Evolutionary conservation across 2,113 vertebrate genomes (phyloP), one percentile per base, ranked within the genome.

Genomic region (Solenodon paradoxus): DNA sequence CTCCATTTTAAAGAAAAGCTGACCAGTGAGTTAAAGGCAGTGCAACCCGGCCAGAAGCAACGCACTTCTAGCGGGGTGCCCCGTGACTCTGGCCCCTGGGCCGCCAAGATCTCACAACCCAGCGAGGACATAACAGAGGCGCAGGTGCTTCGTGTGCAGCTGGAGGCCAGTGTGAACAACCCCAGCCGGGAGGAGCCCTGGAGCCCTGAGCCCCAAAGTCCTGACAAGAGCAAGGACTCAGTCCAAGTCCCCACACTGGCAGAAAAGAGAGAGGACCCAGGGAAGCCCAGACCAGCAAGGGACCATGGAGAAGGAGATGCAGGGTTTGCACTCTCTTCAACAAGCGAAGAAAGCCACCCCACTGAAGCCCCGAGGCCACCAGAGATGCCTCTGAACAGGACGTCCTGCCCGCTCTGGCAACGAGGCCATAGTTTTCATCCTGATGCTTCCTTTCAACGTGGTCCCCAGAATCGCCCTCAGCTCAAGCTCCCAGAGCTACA

Each of bases 281-380:
- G 38, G 19, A 93, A 89, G 51, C 47, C 24, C 40, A 93, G 81
- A 45, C 17, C 9, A 15, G 49, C 42, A 64, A 83, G 82, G 7
- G 45, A 87, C 61, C 26, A 26, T 0, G 30, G 95, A 45, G 96
- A 94, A 81, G 86, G 96, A 19, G 96, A 94, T 55, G 89, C 95
- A 51, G 89, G 91, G 30, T 79, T 94, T n/a, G 57, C 22, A 6
- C 20, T 83, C 59, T 75, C 57, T 42, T 64, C 69, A 2, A 5
- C 20, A 45, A 77, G 38, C 72, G 64, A 32, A 53, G 35, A 51
- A 22, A 75, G 78, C 93, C 38, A 32, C 12, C 24, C 42, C 32
- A 32, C 22, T 38, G 59, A 53, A 87, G 51, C 59, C 0, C 86
- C 82, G 74, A 75, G 26, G 9, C 68, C 78, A 92, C 49, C 72